These are phyloP conservation scores for Uropetala carovei DNA, from an alignment of 2,888 invertebrate genomes.

Conservation along the genomic window DNA sequence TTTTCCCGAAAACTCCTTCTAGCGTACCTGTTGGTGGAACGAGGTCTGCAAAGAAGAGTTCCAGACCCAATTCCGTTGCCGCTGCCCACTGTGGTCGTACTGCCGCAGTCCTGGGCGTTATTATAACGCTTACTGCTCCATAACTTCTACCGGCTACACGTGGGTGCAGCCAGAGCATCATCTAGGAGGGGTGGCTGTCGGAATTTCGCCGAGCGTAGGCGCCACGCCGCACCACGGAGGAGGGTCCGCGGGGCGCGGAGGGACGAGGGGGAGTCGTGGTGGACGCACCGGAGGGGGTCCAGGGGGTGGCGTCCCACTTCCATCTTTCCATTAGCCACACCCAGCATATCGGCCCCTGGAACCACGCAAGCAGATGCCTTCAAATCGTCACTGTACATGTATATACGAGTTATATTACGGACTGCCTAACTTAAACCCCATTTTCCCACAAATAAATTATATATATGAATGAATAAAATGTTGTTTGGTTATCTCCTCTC, in stretches of 20 bases:
- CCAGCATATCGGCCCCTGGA: neutral
- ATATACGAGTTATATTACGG: constrained; percentile 29
- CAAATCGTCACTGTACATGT: constrained; percentile 28
- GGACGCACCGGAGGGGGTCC: constrained; percentile 55
- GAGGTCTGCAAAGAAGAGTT: constrained; percentile 96
- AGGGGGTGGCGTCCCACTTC: constrained; percentile 41
- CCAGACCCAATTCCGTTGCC: constrained; percentile 89
- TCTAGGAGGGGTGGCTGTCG: constrained; percentile 69
- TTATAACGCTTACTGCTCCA: constrained; percentile 93
- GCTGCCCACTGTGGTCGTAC: constrained; percentile 92
- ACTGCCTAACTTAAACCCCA: constrained; percentile 1
- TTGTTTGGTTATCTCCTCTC: neutral
- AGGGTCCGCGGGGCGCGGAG: neutral
- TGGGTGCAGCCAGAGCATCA: constrained; percentile 85
- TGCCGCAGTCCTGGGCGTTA: constrained; percentile 92
- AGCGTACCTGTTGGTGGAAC: constrained; percentile 96
- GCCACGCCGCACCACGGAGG: constrained; percentile 53
- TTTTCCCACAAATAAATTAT: neutral
- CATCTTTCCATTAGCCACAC: constrained; percentile 32
- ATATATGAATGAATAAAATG: neutral
- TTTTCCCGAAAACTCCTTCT: constrained; percentile 71
- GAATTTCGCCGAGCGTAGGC: constrained; percentile 68
- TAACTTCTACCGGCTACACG: constrained; percentile 93
- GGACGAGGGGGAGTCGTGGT: neutral
- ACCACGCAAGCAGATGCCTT: neutral